A percentile compares a stretch with the other conserved stretches of the same genome.
Evolutionary conservation across 2,113 vertebrate species (phyloP).

Genomic region (Dryoscopus gambensis): DNA sequence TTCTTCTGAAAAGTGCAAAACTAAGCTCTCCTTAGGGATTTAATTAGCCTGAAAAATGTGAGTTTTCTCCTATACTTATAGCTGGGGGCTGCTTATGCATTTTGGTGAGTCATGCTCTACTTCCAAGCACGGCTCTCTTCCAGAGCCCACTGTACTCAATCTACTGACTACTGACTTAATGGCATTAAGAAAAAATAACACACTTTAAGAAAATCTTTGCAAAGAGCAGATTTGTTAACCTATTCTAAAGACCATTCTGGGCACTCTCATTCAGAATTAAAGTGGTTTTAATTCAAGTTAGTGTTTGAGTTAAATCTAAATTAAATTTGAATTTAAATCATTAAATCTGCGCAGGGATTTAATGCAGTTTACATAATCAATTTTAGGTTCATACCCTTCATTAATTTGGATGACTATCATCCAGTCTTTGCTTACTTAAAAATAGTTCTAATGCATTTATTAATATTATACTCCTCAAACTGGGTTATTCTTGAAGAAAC

Average conservation of each 20-base stretch:
- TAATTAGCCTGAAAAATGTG: not conserved
- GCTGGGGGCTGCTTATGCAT: not conserved
- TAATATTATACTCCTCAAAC: conserved; percentile 42
- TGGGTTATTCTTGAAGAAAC: conserved; percentile 41
- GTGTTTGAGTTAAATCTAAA: conserved; percentile 64
- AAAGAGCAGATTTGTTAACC: conserved; percentile 31
- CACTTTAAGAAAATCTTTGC: conserved; percentile 35
- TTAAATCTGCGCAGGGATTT: conserved; percentile 50
- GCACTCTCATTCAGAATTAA: conserved; percentile 39
- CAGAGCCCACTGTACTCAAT: not conserved
- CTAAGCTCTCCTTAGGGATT: not conserved
- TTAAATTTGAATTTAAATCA: conserved; percentile 70
- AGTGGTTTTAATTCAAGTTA: conserved; percentile 58
- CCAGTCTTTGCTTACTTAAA: conserved; percentile 62
- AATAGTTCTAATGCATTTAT: conserved; percentile 61
- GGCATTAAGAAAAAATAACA: not conserved
- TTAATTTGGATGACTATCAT: conserved; percentile 61
- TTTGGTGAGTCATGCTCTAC: conserved; percentile 5
- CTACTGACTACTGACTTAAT: not conserved
- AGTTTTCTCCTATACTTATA: not conserved
- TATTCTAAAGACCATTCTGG: not conserved
- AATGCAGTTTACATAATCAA: conserved; percentile 62
- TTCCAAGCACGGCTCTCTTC: not conserved
- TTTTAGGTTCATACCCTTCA: conserved; percentile 63
- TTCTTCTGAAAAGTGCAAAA: not conserved